Conservation (phyloP, 2,797 vertebrate genomes). For the Heterohyrax brucei region DNA sequence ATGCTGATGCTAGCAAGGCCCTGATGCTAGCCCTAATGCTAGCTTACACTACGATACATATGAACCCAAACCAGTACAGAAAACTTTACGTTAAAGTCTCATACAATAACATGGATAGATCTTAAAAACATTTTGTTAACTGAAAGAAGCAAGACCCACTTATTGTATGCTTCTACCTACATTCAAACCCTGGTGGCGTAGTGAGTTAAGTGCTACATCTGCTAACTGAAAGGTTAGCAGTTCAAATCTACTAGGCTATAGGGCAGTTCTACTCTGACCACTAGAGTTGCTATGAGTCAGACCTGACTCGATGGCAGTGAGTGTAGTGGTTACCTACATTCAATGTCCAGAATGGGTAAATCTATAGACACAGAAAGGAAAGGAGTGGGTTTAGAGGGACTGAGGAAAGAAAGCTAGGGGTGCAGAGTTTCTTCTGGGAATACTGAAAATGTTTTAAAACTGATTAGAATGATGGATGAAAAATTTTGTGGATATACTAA, state of each 20-base stretch:
- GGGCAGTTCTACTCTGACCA: too few relatives aligned
- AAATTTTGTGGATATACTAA: neutral
- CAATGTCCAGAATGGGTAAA: neutral
- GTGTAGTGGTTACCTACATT: too few relatives aligned
- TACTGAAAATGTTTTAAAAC: neutral
- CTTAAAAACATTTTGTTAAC: slow-evolving; percentile 9
- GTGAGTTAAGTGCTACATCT: too few relatives aligned
- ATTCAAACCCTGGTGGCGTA: neutral
- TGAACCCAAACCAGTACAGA: neutral
- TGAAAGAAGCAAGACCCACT: neutral
- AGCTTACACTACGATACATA: neutral
- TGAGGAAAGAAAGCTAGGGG: neutral
- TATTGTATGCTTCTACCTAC: neutral
- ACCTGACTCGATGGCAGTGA: too few relatives aligned
- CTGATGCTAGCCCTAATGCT: neutral
- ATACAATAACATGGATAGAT: neutral
- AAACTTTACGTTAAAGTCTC: slow-evolving; percentile 12
- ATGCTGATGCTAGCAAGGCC: neutral
- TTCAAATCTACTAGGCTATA: too few relatives aligned
- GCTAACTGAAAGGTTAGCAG: too few relatives aligned
- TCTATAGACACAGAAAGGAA: neutral
- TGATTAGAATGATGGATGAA: neutral
- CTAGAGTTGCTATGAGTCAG: too few relatives aligned
- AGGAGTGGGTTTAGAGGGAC: neutral
- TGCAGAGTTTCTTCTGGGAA: neutral